Evolutionary conservation across 2,888 invertebrate species (phyloP), one percentile per base, ranked within the genome.

Genomic region (Diaperis boleti): DNA sequence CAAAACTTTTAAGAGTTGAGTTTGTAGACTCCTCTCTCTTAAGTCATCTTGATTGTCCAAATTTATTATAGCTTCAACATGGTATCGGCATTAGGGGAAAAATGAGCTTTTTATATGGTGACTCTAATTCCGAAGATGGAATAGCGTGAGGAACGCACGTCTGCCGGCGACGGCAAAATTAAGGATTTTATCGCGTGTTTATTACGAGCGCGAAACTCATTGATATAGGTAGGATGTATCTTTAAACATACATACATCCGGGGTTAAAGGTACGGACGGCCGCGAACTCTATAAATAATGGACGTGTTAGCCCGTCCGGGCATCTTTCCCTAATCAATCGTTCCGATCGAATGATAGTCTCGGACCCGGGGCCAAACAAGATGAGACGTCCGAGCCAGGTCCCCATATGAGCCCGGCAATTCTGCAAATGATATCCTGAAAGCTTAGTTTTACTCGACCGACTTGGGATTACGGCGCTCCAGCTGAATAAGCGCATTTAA

Each of bases 111-210:
- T 62, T 55, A 62, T 62, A 45, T 62, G 50, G 37, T 8, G 54
- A 49, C 47, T 59, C 65, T 63, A 65, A 65, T 63, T 67, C 57
- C 35, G 60, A 47, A 62, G 64, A 67, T 65, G 56, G 59, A 67
- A 65, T 67, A 52, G 60, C 65, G 65, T 65, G 67, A 42, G 55
- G 41, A 54, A 14, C 57, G 64, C 57, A 61, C 64, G 66, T 66
- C 59, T 57, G 44, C 42, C 49, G 41, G 62, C 59, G 52, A 59
- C 63, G 63, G 62, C 61, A 67, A 69, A n/a, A 69, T 69, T 69
- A 69, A 66, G 63, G 66, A 60, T 65, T 65, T 68, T 57, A 62
- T 69, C 54, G 69, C 67, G 64, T 69, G 69, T 59, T 62, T 29
- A 49, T 22, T 22, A 11, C 35, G 26, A 42, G 42, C 44, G 44